Percentiles rank a stretch among this genome's conserved stretches.
These are phyloP conservation scores for Strix aluco DNA, from an alignment of 2,113 vertebrate genomes.

Conservation along the genomic window DNA sequence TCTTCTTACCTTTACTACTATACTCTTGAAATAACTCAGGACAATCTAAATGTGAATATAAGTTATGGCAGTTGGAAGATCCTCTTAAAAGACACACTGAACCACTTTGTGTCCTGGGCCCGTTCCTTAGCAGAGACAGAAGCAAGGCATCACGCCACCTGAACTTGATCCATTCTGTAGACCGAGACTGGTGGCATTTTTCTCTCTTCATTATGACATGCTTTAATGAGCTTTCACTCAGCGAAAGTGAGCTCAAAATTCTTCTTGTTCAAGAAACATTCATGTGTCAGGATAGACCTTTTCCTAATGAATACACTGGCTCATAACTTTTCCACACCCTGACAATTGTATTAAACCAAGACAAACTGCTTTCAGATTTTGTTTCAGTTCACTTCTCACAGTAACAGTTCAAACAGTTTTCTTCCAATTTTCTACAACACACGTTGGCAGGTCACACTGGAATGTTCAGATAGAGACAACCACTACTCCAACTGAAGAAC, in stretches of 20 bases:
- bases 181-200: not conserved
- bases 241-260: not conserved
- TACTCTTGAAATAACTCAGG: not conserved
- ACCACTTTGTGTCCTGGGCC: not conserved
- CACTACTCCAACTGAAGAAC: not conserved
- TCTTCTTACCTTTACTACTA: not conserved
- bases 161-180: not conserved
- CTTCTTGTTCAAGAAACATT: not conserved
- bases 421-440: not conserved
- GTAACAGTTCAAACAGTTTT: not conserved
- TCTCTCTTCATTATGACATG: not conserved
- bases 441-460: not conserved
- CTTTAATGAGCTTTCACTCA: not conserved
- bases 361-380: not conserved
- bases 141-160: not conserved
- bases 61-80: not conserved
- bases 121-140: not conserved
- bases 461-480: not conserved
- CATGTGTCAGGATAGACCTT: not conserved
- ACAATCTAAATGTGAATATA: not conserved
- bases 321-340: not conserved
- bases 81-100: not conserved
- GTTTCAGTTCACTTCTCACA: not conserved
- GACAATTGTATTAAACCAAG: not conserved
- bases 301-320: not conserved